Percentiles rank a stretch among this genome's conserved stretches.
These are phyloP conservation scores for Anguilla japonica DNA, from an alignment of 2,113 vertebrate species.

Conservation along the genomic window DNA sequence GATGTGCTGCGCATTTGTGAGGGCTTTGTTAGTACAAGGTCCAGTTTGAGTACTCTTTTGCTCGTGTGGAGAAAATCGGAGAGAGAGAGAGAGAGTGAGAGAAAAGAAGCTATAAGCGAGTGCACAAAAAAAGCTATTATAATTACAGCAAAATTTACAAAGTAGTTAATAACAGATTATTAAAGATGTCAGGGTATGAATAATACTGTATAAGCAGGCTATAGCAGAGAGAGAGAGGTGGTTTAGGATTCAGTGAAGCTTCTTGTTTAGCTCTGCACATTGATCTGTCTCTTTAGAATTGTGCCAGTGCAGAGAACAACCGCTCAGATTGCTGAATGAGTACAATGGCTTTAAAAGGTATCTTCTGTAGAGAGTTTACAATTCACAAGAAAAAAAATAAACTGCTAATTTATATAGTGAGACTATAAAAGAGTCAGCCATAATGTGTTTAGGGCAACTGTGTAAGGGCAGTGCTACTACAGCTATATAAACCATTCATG, in stretches of 20 bases:
- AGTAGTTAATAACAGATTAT: too few relatives aligned
- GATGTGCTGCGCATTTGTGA: background rate
- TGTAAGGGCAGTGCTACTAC: too few relatives aligned
- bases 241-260: background rate
- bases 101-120: too few relatives aligned
- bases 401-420: too few relatives aligned
- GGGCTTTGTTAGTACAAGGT: constrained; percentile 11
- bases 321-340: background rate
- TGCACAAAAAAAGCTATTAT: too few relatives aligned
- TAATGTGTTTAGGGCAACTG: too few relatives aligned
- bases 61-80: background rate
- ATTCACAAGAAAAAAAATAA: too few relatives aligned
- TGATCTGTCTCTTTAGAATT: background rate
- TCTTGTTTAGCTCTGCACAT: background rate
- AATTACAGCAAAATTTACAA: too few relatives aligned
- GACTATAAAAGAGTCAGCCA: too few relatives aligned
- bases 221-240: background rate
- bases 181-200: too few relatives aligned
- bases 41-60: background rate
- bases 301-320: background rate
- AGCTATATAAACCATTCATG: too few relatives aligned
- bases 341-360: background rate
- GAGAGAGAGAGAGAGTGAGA: background rate
- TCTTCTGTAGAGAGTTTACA: background rate
- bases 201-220: too few relatives aligned